Evolutionary conservation across 2,113 vertebrate species (phyloP), one percentile per base, ranked within the genome.

Genomic region (Lethenteron camtschaticum): DNA sequence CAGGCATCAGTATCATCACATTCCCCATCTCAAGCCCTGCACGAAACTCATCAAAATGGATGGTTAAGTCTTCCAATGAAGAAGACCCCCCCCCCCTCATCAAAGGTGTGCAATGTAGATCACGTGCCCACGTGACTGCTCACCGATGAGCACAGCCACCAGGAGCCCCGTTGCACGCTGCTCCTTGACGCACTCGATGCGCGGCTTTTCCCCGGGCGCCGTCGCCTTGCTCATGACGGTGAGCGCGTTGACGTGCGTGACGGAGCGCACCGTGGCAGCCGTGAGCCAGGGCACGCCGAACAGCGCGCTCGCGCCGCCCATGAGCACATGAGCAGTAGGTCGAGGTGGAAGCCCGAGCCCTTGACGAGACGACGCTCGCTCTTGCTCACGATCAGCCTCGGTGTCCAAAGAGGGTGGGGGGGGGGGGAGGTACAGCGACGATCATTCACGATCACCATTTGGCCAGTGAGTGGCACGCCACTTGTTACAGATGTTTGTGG

Each of bases 151-250:
- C 71, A 90, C 12, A 0, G 91, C 82, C 20, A 97, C 90, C 75
- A 99, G 80, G 60, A 99, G 81, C 72, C 90, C 90, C 0, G 94
- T 96, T 69, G 96, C 89, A 57, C 94, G 82, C 82, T 99, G 94
- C 78, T 99, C 94, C 78, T 91, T 96, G 76, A 99, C 90, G 75
- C 96, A 91, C 78, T 94, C 87, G 77, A 99, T 88, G 75, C 91
- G 87, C 68, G 91, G 90, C 77, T 94, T 99, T 79, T 99, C 94
- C 69, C 94, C 94, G 0, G 94, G 94, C 0, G 94, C 94, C 57
- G 95, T 89, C 0, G 94, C 88, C 75, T 91, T 96, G 76, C 94
- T 96, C 94, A 96, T 96, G 77, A 99, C 88, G 0, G 91, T 96
- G 56, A 99, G 85, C 1, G 94, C 88, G 0, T 99, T 96, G 80